These are phyloP conservation scores for Odontomyia ornata DNA, from an alignment of 2,888 invertebrate genomes.

Conservation along the genomic window DNA sequence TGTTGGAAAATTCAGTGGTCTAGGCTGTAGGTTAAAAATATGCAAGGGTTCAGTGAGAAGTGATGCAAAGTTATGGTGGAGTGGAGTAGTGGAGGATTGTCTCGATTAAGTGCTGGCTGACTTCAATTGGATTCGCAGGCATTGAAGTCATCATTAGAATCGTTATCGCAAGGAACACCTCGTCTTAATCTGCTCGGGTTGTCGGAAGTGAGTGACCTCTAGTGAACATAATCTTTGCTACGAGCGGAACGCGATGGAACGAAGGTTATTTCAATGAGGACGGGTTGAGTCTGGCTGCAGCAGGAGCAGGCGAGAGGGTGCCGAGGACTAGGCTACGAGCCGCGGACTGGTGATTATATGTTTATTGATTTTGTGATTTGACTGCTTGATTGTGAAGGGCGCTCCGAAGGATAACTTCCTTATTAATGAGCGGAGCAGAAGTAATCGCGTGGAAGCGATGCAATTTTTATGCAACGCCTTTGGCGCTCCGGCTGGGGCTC, in stretches of 20 bases:
- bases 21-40: background rate
- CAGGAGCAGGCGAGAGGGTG: background rate
- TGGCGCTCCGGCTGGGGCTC: background rate
- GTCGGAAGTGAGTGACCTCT: conserved; percentile 43
- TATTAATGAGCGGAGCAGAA: too few relatives aligned
- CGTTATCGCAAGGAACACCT: background rate
- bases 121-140: too few relatives aligned
- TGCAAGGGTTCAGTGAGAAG: conserved; percentile 26
- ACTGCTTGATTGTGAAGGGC: background rate
- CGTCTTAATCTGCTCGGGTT: background rate
- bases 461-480: background rate
- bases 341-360: conserved; percentile 16
- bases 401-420: background rate
- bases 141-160: too few relatives aligned
- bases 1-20: conserved; percentile 15
- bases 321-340: background rate
- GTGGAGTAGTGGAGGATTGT: background rate
- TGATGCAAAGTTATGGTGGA: background rate
- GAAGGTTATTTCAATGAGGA: conserved; percentile 5
- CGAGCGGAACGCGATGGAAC: conserved; percentile 12
- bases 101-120: background rate
- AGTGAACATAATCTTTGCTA: conserved; percentile 4
- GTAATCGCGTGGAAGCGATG: background rate
- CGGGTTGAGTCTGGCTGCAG: background rate
- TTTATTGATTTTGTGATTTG: conserved; percentile 30